Evolutionary conservation across 2,797 vertebrate species (phyloP), one percentile per base, ranked within the genome.

Genomic region (Anas georgica): DNA sequence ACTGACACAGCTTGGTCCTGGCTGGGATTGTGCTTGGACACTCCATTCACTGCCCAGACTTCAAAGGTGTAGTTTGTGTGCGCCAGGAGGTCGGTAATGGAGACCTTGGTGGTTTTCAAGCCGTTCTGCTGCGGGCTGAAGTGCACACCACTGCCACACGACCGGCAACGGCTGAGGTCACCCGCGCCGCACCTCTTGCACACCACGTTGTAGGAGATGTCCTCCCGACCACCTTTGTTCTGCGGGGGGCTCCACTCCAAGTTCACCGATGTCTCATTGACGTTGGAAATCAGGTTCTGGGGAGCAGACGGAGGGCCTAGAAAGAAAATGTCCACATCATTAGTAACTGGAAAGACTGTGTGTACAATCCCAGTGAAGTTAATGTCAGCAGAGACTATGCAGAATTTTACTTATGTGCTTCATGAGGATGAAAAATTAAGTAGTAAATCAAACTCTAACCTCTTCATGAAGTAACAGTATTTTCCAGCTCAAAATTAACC

Each of bases 1-100:
- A 99, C 99, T 0, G 99, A 99, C 56, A 99, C 99, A 0, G 99
- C 98, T 91, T 99, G 99, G 64, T 99, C 99, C 0, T 98, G 98
- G 68, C 98, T 98, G 1, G 99, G 99, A 88, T 98, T 99, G 79
- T 99, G 99, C 78, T 98, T 98, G 90, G 99, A 99, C 52, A 99
- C 99, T 31, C 99, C 99, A 29, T 99, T 99, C 88, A 99, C 98
- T 0, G 99, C 99, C 99, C 99, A 99, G 96, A 99, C 98, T 96
- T 99, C 99, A 66, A 99, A 99, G 37, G 99, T 99, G 97, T 99
- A 99, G 98, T 99, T 99, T 52, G 99, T 99, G 96, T 99, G 99
- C 9, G 99, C 99, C 96, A 99, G 98, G 92, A 99, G 98, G 95
- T 99, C 99, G 0, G 99, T 99, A 97, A 99, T 99, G 90, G 99